phyloP scores from a whole-genome alignment of 2,888 invertebrate genomes.

The Dermolepida albohirtum region DNA sequence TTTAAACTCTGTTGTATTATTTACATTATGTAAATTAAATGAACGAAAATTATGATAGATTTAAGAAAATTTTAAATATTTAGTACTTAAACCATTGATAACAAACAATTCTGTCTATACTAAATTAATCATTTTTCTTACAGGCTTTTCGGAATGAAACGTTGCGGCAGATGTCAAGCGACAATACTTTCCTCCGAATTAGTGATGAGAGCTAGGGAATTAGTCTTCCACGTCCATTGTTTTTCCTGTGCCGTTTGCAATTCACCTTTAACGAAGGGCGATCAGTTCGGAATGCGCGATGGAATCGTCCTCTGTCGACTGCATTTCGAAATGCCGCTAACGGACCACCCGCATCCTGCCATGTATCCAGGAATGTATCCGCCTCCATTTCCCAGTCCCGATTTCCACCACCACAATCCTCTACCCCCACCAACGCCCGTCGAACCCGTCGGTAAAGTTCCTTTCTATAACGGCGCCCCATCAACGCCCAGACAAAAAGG shows the following conservation, averaged over 20 bases:
- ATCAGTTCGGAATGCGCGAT: constrained; percentile 93
- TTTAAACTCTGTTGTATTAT: too few species aligned
- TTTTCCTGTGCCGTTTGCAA: constrained; percentile 93
- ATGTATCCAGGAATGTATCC: constrained; percentile 59
- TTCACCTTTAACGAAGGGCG: constrained; percentile 89
- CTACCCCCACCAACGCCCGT: constrained; percentile 66
- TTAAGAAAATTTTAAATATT: too few species aligned
- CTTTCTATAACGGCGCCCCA: constrained; percentile 73
- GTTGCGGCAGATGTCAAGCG: constrained; percentile 90
- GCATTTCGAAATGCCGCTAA: constrained; percentile 72
- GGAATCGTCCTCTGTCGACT: constrained; percentile 88
- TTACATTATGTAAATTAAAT: too few species aligned
- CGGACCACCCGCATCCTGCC: constrained; percentile 49
- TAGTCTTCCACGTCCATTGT: constrained; percentile 95
- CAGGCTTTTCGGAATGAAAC: constrained; percentile 91
- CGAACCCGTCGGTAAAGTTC: constrained; percentile 64
- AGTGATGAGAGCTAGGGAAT: constrained; percentile 93
- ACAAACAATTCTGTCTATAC: too few species aligned
- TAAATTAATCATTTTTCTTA: constrained; percentile 55
- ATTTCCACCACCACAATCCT: constrained; percentile 63
- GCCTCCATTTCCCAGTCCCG: constrained; percentile 69
- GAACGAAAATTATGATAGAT: too few species aligned
- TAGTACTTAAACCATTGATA: too few species aligned
- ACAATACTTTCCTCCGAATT: constrained; percentile 91
- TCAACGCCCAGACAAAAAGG: constrained; percentile 88